phyloP scores from a whole-genome alignment of 2,113 vertebrate genomes.

The Bos javanicus region DNA sequence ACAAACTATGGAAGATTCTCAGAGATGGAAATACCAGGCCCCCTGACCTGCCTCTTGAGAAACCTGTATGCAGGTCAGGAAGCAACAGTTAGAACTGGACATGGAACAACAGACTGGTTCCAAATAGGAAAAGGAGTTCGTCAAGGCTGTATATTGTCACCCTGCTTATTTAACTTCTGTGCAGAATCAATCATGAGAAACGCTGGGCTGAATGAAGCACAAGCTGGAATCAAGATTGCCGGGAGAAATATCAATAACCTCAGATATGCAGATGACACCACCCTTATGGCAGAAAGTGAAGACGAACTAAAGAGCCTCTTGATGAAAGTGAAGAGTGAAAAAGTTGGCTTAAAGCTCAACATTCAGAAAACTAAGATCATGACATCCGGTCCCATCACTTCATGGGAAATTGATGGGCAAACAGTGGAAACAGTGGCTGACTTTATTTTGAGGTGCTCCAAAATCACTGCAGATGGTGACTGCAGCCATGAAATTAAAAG shows the following conservation, averaged over 20 bases:
- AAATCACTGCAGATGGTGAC: neutral
- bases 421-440: neutral
- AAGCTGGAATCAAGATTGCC: neutral
- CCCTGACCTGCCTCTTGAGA: neutral
- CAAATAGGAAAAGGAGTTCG: neutral
- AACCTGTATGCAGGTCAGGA: neutral
- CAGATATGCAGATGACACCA: neutral
- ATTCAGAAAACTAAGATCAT: neutral
- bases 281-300: neutral
- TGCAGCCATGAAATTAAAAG: neutral
- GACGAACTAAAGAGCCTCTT: neutral
- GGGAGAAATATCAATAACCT: neutral
- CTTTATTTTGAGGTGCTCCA: neutral
- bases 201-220: neutral
- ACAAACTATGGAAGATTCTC: neutral
- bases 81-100: neutral
- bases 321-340: neutral
- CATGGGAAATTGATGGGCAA: neutral
- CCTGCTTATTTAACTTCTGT: neutral
- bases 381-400: neutral
- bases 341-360: neutral
- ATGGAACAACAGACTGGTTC: neutral
- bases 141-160: neutral
- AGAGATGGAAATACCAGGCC: neutral
- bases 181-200: neutral